These are phyloP conservation scores for Cheilosia grossa DNA, from an alignment of 2,888 invertebrate species.

Conservation along the genomic window DNA sequence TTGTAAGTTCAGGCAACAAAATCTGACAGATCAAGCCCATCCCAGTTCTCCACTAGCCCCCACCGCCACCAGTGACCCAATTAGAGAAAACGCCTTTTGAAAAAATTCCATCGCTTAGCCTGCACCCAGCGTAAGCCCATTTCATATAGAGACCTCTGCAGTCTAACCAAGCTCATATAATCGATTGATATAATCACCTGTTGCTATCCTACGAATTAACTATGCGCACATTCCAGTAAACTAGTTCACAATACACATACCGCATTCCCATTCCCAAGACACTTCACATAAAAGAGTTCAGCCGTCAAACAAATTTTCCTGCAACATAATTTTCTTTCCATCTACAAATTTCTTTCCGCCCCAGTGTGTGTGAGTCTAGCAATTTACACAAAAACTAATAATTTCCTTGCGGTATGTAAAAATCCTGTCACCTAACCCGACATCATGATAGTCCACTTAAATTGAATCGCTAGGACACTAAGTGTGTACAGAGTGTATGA, in stretches of 20 bases:
- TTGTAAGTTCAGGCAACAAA: too few relatives aligned
- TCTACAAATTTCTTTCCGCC: neutral
- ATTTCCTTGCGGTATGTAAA: slow-evolving; percentile 70
- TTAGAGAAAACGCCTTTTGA: neutral
- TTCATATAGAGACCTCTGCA: neutral
- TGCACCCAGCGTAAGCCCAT: neutral
- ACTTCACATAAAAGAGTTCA: slow-evolving; percentile 2
- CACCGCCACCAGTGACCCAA: slow-evolving; percentile 8
- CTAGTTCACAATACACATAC: slow-evolving; percentile 36
- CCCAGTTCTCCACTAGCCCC: too few relatives aligned
- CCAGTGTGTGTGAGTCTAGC: neutral
- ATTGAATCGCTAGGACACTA: slow-evolving; percentile 66
- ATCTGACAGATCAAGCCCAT: too few relatives aligned
- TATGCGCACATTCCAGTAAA: slow-evolving; percentile 56
- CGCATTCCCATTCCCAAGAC: slow-evolving; percentile 9
- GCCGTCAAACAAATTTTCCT: slow-evolving; percentile 34
- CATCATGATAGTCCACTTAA: slow-evolving; percentile 65
- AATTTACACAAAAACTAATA: slow-evolving; percentile 66
- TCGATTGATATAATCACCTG: slow-evolving; percentile 47
- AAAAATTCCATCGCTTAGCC: neutral
- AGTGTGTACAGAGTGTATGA: slow-evolving; percentile 59
- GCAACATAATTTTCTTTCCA: slow-evolving; percentile 1
- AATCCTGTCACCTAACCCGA: slow-evolving; percentile 53
- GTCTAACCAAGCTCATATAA: neutral
- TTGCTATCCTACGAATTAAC: slow-evolving; percentile 47